Conservation (phyloP, 2,797 vertebrate species). For the Podargus strigoides region DNA sequence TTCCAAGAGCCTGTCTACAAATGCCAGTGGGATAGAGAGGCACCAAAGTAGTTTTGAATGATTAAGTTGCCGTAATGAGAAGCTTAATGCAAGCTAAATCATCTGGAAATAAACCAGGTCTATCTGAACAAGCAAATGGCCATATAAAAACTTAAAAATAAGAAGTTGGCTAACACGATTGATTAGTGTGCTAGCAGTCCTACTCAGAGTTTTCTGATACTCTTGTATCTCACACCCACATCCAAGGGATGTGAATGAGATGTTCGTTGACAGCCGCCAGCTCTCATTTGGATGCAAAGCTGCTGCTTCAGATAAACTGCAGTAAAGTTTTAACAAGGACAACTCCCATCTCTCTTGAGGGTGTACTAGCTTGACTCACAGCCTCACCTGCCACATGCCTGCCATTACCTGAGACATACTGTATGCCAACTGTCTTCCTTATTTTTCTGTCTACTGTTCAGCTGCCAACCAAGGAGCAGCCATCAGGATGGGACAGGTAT, state of each 20-base stretch:
- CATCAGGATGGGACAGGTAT: neutral
- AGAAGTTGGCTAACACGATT: fast-evolving
- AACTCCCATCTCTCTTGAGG: neutral
- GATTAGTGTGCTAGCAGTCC: neutral
- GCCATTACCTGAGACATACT: neutral
- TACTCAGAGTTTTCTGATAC: neutral
- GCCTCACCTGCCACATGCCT: neutral
- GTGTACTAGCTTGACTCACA: neutral
- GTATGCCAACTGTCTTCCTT: neutral
- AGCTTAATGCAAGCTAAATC: neutral
- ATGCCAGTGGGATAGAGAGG: neutral
- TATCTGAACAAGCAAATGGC: neutral
- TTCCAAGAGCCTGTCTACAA: neutral
- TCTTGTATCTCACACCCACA: neutral
- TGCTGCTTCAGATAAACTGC: neutral
- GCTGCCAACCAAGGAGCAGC: neutral
- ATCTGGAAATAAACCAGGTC: neutral
- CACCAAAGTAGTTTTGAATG: neutral
- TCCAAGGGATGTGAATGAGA: neutral
- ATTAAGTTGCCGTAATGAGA: neutral
- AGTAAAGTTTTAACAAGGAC: neutral
- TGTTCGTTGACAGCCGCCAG: neutral
- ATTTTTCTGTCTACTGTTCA: neutral
- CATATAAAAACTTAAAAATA: neutral
- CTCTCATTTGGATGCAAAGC: neutral